Base-by-base conservation (phyloP, 2,888 invertebrate species). In the Hybos culiciformis region DNA sequence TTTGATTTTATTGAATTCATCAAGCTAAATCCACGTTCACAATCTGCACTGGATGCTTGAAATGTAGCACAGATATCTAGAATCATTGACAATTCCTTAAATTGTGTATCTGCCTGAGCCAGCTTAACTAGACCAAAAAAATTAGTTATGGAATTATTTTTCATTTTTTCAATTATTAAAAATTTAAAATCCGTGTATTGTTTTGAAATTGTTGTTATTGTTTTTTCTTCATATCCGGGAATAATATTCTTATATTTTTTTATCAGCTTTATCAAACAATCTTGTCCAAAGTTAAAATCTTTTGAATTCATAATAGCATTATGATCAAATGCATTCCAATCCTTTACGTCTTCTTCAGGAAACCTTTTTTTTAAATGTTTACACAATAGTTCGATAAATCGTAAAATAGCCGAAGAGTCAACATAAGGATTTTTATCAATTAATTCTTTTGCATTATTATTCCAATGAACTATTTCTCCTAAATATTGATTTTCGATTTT, bases 121-220 rank as follows among this genome's bases (percentile, higher is more conserved):
- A 39, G 5, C 31, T 39, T 26, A 19, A 26, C 26, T 26, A 26
- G 12, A 26, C 12, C 5, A 3, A 26, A 7, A 36, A 39, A 39
- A 39, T 31, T 39, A 31, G 39, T 31, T 31, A 39, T n/a, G 31
- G 39, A 39, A 32, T 39, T 39, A 32, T 32, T 39, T 39, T 32
- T 39, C 32, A 39, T 39, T 21, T 39, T 39, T 39, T 39, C 39
- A n/a, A 39, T 39, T 7, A 39, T 39, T 39, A 39, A 39, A 39
- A 39, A 39, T 15, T 39, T 39, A 12, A 39, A 39, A 21, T 39
- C 20, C 6, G 8, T 39, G 31, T 29, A 39, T 39, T 39, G 29
- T 29, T 39, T 17, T 38, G 38, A 38, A 32, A 32, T 32, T 32
- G 32, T 15, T 40, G 32, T 32, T 32, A 2, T 21, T 12, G 21